Evolutionary conservation across 1,140 invertebrate species (phyloP).

Genomic region (Caenorhabditis tropicalis): DNA sequence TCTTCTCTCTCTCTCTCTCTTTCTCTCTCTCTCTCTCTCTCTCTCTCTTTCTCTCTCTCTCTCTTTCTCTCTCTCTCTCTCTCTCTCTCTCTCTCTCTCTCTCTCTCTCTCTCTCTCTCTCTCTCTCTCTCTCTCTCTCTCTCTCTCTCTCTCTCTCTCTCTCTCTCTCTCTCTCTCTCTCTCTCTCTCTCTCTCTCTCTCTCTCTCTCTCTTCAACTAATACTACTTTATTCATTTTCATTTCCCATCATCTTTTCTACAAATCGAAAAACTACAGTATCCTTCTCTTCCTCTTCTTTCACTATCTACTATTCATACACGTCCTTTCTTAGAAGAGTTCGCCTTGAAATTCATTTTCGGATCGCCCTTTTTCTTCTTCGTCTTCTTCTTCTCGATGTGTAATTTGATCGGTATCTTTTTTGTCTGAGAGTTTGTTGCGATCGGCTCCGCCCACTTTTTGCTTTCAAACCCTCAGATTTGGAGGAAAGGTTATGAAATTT

Average conservation of each 20-base stretch:
- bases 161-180: not conserved
- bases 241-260: constrained; percentile 18
- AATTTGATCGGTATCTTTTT: constrained; percentile 42
- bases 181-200: not conserved
- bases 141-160: not conserved
- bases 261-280: not conserved
- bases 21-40: not conserved
- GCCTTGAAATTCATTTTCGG: constrained; percentile 1
- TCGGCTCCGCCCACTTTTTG: constrained; percentile 17
- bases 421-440: not conserved
- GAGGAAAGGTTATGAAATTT: not conserved
- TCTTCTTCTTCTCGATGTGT: not conserved
- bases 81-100: not conserved
- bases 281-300: not conserved
- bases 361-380: not conserved
- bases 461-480: not conserved
- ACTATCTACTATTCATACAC: not conserved
- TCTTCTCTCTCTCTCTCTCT: not conserved
- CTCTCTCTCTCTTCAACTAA: not conserved
- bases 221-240: not conserved
- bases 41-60: not conserved
- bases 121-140: not conserved
- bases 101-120: not conserved
- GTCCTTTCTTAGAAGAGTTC: not conserved
- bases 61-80: not conserved